Conservation (phyloP, 2,113 vertebrate species). For the Rhipidura dahli region DNA sequence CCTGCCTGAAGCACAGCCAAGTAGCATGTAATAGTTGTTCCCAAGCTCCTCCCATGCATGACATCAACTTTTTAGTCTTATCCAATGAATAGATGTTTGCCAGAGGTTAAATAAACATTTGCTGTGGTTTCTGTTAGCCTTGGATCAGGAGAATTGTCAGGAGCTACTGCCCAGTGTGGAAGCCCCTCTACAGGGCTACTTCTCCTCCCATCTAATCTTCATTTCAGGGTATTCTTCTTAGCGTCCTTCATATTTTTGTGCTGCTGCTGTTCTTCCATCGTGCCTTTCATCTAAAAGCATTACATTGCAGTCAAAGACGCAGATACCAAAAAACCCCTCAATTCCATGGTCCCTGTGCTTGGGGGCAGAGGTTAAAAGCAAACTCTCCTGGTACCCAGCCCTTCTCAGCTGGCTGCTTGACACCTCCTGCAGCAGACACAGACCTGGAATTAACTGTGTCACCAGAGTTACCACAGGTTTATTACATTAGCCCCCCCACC, state of each 20-base stretch:
- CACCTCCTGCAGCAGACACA: background rate
- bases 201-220: background rate
- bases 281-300: background rate
- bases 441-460: background rate
- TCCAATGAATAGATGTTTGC: background rate
- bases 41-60: constrained; percentile 15
- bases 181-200: background rate
- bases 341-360: background rate
- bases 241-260: background rate
- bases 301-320: background rate
- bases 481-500: background rate
- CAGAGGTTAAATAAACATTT: constrained; percentile 1
- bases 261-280: background rate
- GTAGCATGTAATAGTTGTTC: background rate
- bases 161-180: background rate
- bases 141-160: background rate
- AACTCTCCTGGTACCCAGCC: background rate
- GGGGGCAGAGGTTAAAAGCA: background rate
- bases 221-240: background rate
- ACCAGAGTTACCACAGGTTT: background rate
- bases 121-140: background rate
- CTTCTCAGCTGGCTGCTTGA: background rate
- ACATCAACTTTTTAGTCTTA: constrained; percentile 22
- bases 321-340: background rate
- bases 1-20: background rate